Conservation (phyloP, 2,888 invertebrate genomes). For the Drosophila diplacantha region DNA sequence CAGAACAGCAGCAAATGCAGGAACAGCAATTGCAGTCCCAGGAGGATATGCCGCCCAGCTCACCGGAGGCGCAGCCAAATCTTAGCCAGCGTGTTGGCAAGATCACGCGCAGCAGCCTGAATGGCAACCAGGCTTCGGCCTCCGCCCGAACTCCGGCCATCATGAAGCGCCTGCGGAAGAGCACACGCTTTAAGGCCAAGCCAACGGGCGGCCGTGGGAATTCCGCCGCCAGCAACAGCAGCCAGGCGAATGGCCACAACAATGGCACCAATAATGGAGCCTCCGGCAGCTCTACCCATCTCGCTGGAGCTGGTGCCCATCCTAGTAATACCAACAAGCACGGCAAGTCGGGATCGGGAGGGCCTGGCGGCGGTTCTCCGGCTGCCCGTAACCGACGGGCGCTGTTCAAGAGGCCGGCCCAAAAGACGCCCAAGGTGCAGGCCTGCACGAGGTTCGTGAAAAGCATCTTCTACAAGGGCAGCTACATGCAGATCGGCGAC, state of each 20-base stretch:
- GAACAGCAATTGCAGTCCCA: slow-evolving; percentile 6
- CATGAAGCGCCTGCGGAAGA: slow-evolving; percentile 57
- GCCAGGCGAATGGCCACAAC: slow-evolving; percentile 36
- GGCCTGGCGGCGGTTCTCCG: slow-evolving; percentile 8
- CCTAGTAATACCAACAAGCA: slow-evolving; percentile 20
- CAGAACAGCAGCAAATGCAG: neutral
- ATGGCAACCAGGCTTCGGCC: slow-evolving; percentile 31
- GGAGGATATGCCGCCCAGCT: slow-evolving; percentile 20
- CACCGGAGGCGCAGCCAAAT: slow-evolving; percentile 21
- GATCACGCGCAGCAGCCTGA: slow-evolving; percentile 53
- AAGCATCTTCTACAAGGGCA: slow-evolving; percentile 86
- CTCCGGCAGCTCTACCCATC: slow-evolving; percentile 13
- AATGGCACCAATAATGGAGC: slow-evolving; percentile 23
- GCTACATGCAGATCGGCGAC: slow-evolving; percentile 92
- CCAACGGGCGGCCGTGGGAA: slow-evolving; percentile 30
- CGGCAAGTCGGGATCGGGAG: slow-evolving; percentile 35
- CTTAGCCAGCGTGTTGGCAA: slow-evolving; percentile 37
- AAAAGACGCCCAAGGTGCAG: slow-evolving; percentile 88
- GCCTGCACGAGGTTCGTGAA: slow-evolving; percentile 90
- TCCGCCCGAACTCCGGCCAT: slow-evolving; percentile 49
- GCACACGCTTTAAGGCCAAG: slow-evolving; percentile 63
- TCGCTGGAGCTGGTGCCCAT: slow-evolving; percentile 16
- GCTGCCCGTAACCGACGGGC: slow-evolving; percentile 83
- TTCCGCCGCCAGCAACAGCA: neutral
- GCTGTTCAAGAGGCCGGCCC: slow-evolving; percentile 87